phyloP scores from a whole-genome alignment of 2,113 vertebrate species.

The Suricata suricatta region DNA sequence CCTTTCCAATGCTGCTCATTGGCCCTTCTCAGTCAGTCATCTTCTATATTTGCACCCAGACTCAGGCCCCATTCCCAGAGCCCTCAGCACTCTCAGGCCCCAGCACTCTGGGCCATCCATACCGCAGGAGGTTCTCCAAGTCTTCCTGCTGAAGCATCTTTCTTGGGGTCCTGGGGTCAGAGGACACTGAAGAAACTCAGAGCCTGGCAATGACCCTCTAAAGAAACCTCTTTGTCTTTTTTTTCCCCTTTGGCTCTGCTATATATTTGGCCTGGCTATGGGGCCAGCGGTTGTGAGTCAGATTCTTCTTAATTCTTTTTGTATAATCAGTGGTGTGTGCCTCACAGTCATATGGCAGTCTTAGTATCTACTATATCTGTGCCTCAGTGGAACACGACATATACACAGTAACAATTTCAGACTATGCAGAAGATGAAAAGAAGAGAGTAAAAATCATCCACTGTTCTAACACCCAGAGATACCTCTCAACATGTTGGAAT shows the following conservation, averaged over 20 bases:
- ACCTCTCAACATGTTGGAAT: not conserved
- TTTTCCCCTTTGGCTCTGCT: not conserved
- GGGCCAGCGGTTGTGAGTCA: not conserved
- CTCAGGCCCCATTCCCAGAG: not conserved
- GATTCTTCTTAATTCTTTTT: not conserved
- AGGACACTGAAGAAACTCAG: not conserved
- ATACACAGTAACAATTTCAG: not conserved
- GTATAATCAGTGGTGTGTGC: not conserved
- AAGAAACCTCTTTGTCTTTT: not conserved
- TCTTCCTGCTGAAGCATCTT: not conserved
- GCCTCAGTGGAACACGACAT: not conserved
- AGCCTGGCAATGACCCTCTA: not conserved
- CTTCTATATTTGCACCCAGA: not conserved
- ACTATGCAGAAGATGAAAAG: not conserved
- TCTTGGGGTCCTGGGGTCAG: not conserved
- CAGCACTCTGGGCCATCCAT: not conserved
- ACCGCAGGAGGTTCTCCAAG: not conserved
- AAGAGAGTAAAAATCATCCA: slow-evolving; percentile 16
- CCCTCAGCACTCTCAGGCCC: not conserved
- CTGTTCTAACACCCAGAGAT: not conserved
- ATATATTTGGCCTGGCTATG: not conserved
- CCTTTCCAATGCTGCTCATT: not conserved
- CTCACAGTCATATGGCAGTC: not conserved
- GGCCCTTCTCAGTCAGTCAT: not conserved
- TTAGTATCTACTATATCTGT: not conserved